Evolutionary conservation across 2,797 vertebrate genomes (phyloP).

Genomic region (Phalloptychus januarius): DNA sequence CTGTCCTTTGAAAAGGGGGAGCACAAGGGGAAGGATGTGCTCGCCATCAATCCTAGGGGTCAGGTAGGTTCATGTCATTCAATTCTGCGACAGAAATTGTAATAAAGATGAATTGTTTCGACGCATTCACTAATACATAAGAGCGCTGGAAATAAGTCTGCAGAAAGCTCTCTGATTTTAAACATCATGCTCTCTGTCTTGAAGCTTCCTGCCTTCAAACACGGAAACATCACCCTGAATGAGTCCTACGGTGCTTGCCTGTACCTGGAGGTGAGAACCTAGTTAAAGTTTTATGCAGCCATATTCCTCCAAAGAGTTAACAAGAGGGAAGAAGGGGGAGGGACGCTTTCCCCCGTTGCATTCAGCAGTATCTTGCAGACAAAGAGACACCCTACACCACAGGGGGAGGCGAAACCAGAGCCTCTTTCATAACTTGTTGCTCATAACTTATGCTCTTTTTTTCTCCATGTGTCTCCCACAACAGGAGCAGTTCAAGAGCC

Average conservation of each 20-base stretch:
- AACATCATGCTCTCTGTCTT: not conserved
- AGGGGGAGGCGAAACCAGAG: conserved; percentile 22
- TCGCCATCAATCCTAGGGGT: conserved; percentile 76
- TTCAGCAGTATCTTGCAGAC: not conserved
- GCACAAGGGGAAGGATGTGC: conserved; percentile 72
- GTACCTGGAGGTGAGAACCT: conserved; percentile 79
- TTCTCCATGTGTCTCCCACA: conserved; percentile 34
- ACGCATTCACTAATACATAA: not conserved
- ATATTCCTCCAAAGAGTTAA: not conserved
- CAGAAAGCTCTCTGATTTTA: conserved; percentile 12
- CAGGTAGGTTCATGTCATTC: conserved; percentile 60
- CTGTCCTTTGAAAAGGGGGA: conserved; percentile 72
- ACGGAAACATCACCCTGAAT: conserved; percentile 67
- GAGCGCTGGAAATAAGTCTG: not conserved
- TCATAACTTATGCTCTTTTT: not conserved
- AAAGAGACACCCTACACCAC: conserved; percentile 14
- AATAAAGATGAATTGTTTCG: not conserved
- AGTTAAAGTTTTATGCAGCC: conserved; percentile 4
- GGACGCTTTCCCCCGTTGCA: not conserved
- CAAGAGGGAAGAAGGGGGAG: not conserved
- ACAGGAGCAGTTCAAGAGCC: conserved; percentile 74
- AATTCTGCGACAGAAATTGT: not conserved
- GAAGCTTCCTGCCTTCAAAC: conserved; percentile 80
- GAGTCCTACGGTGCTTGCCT: conserved; percentile 78
- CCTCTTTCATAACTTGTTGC: conserved; percentile 5